Evolutionary conservation across 2,888 invertebrate species (phyloP), one percentile per base, ranked within the genome.

Genomic region (Drosophila robusta): DNA sequence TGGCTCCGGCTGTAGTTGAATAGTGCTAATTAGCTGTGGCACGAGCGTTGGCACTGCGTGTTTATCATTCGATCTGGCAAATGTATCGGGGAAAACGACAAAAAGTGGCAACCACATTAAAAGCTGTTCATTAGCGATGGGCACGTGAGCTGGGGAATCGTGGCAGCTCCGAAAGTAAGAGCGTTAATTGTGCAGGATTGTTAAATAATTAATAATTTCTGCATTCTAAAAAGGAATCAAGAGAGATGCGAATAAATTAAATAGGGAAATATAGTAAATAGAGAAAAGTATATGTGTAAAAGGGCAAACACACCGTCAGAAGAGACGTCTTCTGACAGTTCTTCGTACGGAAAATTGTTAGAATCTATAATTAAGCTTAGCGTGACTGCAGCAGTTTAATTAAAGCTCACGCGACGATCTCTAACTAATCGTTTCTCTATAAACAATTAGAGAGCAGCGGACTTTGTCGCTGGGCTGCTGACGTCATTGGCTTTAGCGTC

Each of bases 11-110:
- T 42, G 12, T 49, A 36, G 41, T 32, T 29, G 34, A 47, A 45
- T 36, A 69, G 73, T 69, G 63, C 84, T 87, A 82, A 82, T 82
- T 82, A 84, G 68, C 62, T 80, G 50, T 77, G 87, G 84, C 80
- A 79, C 57, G 63, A 63, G 62, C 44, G 44, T 60, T 42, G 49
- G 44, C 50, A 50, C 44, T 61, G 70, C 78, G 63, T 64, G 67
- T 58, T 76, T 75, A 76, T 72, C 77, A 16, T 38, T 42, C 32
- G 58, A 75, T 75, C 77, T 42, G 51, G 34, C 38, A 54, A 50
- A 24, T 29, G 16, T 41, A 51, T 51, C 29, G 38, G 22, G 24
- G 18, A 51, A 47, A 49, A 11, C 12, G 4, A 12, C 34, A 41
- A 42, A 12, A 34, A 39, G 34, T 46, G 16, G 22, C 36, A 54